Evolutionary conservation across 2,888 invertebrate species (phyloP).

Genomic region (Ochropacha duplaris): DNA sequence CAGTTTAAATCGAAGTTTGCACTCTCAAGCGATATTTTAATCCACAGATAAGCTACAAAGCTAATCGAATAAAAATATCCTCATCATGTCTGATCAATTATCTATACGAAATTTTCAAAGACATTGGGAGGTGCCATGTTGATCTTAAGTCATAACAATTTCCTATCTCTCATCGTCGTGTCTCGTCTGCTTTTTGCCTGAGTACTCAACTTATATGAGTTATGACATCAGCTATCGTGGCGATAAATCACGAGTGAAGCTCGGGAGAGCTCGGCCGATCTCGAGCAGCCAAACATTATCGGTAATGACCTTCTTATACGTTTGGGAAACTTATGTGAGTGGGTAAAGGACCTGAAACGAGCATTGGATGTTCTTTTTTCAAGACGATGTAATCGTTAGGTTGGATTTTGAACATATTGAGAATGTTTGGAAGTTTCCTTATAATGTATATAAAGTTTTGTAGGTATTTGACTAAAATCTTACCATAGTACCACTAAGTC

Average conservation of each 20-base stretch:
- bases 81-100: background rate
- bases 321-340: slow-evolving; percentile 34
- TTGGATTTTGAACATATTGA: background rate
- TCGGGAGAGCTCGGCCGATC: slow-evolving; percentile 33
- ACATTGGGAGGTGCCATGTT: slow-evolving; percentile 5
- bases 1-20: background rate
- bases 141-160: slow-evolving; percentile 57
- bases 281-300: slow-evolving; percentile 47
- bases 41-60: background rate
- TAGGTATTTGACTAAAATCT: background rate
- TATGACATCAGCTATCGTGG: slow-evolving; percentile 65
- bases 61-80: background rate
- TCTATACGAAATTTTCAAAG: background rate
- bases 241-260: slow-evolving; percentile 57
- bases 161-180: slow-evolving; percentile 47
- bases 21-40: background rate
- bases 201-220: slow-evolving; percentile 47
- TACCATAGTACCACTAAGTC: too few species aligned
- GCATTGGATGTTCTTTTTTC: background rate
- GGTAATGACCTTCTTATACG: slow-evolving; percentile 54
- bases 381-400: background rate
- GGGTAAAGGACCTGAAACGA: slow-evolving; percentile 8
- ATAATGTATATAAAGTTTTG: background rate
- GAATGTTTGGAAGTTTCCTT: background rate
- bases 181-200: slow-evolving; percentile 58